These are phyloP conservation scores for human (Homo sapiens) DNA, from an alignment of 2,113 vertebrate species.

Conservation along the genomic window DNA sequence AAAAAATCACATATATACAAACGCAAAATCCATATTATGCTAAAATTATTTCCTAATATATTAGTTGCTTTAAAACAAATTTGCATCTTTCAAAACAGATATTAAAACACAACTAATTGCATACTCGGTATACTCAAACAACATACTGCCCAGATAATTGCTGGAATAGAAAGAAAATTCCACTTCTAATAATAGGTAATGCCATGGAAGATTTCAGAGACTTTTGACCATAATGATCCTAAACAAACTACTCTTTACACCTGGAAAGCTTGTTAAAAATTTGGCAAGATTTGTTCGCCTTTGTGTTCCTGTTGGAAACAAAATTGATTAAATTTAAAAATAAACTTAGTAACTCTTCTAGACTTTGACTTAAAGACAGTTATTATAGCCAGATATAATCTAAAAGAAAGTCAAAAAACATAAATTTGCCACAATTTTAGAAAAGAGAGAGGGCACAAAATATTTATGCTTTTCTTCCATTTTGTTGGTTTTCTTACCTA, in stretches of 20 bases:
- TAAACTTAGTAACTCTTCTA: not conserved
- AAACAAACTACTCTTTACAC: not conserved
- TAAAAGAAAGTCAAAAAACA: not conserved
- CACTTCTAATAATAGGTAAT: not conserved
- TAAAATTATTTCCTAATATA: not conserved
- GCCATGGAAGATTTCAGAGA: not conserved
- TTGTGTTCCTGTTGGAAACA: not conserved
- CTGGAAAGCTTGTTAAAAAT: not conserved
- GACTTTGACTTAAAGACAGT: not conserved
- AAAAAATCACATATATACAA: not conserved
- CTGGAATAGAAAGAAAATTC: not conserved
- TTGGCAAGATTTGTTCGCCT: not conserved
- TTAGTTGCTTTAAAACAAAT: slow-evolving; percentile 25
- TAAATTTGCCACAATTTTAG: slow-evolving; percentile 7
- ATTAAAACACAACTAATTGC: not conserved
- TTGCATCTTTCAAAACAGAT: not conserved
- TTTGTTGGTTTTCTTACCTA: not conserved
- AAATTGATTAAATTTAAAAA: not conserved
- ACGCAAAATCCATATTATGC: not conserved
- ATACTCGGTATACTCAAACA: not conserved
- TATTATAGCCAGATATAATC: not conserved
- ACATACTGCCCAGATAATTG: not conserved
- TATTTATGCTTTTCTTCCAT: not conserved
- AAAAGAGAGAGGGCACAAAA: not conserved
- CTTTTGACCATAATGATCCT: not conserved